A percentile compares a stretch with the other conserved stretches of the same genome.
phyloP scores from a whole-genome alignment of 2,888 invertebrate genomes.

The Phasia obesa region DNA sequence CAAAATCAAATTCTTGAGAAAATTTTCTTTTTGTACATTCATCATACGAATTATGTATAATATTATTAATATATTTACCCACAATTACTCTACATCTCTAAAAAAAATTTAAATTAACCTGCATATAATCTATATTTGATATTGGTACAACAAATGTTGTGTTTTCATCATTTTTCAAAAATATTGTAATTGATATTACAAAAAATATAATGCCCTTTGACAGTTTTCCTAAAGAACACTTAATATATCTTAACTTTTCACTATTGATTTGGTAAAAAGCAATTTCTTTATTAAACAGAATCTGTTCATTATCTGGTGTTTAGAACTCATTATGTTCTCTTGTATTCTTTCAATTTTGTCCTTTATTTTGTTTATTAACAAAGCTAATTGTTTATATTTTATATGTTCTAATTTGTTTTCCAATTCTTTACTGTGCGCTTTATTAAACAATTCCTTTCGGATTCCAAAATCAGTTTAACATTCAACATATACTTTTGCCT shows the following conservation, averaged over 20 bases:
- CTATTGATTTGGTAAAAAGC: conserved; percentile 1
- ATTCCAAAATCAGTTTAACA: conserved; percentile 3
- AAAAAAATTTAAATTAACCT: not conserved
- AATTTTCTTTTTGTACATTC: no score
- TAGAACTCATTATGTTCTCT: conserved; percentile 1
- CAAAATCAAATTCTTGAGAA: no score
- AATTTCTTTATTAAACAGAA: conserved; percentile 4
- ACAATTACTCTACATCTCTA: no score
- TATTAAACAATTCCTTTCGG: not conserved
- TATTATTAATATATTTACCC: no score
- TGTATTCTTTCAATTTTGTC: conserved; percentile 3
- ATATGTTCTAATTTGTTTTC: conserved; percentile 3
- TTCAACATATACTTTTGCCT: conserved; percentile 3
- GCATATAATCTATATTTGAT: conserved; percentile 1
- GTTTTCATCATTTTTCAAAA: conserved; percentile 2
- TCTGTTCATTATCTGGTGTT: conserved; percentile 2
- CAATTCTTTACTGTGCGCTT: not conserved
- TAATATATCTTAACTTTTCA: no score
- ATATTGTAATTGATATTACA: conserved; percentile 3
- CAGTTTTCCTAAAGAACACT: not conserved
- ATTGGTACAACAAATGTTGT: conserved; percentile 1
- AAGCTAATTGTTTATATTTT: not conserved
- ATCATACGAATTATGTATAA: no score
- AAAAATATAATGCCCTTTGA: not conserved
- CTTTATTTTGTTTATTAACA: conserved; percentile 8